Percentiles rank a stretch among this genome's conserved stretches.
Conservation (phyloP, 2,888 invertebrate species). For the Stenurella melanura region DNA sequence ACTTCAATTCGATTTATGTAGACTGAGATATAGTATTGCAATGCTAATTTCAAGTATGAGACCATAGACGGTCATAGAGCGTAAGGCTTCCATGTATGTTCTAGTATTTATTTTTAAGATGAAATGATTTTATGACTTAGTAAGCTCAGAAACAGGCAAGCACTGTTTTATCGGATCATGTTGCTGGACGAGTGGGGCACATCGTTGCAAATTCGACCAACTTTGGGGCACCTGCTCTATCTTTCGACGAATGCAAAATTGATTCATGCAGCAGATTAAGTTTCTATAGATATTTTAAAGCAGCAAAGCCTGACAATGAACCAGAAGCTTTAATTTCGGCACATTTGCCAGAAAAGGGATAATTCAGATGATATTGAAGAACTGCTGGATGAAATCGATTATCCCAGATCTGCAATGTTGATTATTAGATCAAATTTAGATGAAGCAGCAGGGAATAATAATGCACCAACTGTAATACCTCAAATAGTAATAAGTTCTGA, state of each 20-base stretch:
- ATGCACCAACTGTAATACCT: slow-evolving; percentile 55
- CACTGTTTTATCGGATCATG: slow-evolving; percentile 25
- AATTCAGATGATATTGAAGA: slow-evolving; percentile 59
- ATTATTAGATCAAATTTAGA: slow-evolving; percentile 53
- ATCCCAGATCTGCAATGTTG: slow-evolving; percentile 65
- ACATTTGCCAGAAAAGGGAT: slow-evolving; percentile 74
- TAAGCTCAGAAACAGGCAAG: slow-evolving; percentile 3
- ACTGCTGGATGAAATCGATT: slow-evolving; percentile 66
- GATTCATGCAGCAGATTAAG: slow-evolving; percentile 86
- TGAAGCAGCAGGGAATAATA: slow-evolving; percentile 38
- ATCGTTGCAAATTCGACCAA: slow-evolving; percentile 85
- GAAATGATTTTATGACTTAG: slow-evolving; percentile 18
- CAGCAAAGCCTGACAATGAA: slow-evolving; percentile 78
- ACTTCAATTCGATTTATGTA: slow-evolving; percentile 49
- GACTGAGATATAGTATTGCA: slow-evolving; percentile 49
- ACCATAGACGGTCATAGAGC: slow-evolving; percentile 28
- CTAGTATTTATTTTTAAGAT: slow-evolving; percentile 38
- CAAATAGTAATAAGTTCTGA: slow-evolving; percentile 64
- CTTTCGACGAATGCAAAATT: slow-evolving; percentile 81
- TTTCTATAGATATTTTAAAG: slow-evolving; percentile 78
- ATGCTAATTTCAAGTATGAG: slow-evolving; percentile 43
- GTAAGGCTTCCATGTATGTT: slow-evolving; percentile 26
- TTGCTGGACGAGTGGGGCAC: slow-evolving; percentile 93
- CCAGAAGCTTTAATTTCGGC: slow-evolving; percentile 76
- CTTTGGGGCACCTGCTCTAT: slow-evolving; percentile 79